Percentiles rank a stretch among this genome's conserved stretches.
These are phyloP conservation scores for Ceratotherium simum DNA, from an alignment of 2,113 vertebrate genomes.

Conservation along the genomic window DNA sequence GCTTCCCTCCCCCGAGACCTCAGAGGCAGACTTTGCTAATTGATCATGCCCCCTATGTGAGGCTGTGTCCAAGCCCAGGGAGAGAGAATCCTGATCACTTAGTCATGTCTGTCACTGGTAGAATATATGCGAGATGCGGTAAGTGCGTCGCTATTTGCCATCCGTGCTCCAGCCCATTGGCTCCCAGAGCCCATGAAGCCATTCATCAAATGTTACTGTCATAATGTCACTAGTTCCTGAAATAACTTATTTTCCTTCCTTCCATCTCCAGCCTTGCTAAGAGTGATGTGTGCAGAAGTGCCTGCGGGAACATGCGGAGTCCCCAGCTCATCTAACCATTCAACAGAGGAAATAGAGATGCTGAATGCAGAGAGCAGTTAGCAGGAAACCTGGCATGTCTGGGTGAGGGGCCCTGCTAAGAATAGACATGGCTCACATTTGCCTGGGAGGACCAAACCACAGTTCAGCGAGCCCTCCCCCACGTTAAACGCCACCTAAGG, in stretches of 20 bases:
- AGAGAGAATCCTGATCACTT: accelerated
- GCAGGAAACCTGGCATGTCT: conserved; percentile 29
- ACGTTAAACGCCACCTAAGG: neutral
- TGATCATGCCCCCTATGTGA: neutral
- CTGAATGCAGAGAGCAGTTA: neutral
- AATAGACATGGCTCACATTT: conserved; percentile 29
- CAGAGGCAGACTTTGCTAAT: neutral
- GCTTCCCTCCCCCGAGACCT: accelerated
- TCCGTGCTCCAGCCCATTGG: neutral
- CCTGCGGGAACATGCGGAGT: neutral
- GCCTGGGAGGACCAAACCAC: neutral
- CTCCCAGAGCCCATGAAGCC: neutral
- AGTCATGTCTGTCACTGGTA: neutral
- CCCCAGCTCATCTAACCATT: neutral
- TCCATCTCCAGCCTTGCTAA: neutral
- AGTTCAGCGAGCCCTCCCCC: neutral
- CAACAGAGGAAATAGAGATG: accelerated
- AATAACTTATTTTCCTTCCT: neutral
- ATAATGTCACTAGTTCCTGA: neutral
- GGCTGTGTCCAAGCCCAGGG: neutral
- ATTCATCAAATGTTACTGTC: neutral
- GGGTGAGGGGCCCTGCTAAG: neutral
- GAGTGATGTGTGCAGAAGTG: neutral
- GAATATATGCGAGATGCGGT: accelerated
- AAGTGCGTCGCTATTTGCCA: accelerated